A percentile compares a stretch with the other conserved stretches of the same genome.
These are phyloP conservation scores for Nomada fabriciana DNA, from an alignment of 2,888 invertebrate genomes.

Conservation along the genomic window DNA sequence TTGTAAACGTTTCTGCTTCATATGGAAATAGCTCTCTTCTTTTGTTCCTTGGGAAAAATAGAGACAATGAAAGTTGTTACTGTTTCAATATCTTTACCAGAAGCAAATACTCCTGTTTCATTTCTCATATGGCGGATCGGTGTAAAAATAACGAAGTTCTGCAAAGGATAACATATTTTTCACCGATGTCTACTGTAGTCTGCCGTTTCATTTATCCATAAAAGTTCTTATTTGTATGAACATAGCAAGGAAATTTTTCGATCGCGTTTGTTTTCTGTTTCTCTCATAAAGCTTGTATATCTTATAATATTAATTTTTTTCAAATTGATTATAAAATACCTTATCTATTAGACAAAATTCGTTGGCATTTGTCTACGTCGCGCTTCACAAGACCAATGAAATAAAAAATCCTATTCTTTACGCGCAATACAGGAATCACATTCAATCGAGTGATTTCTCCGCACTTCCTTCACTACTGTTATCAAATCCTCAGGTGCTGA, in stretches of 20 bases:
- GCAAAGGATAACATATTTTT: constrained; percentile 34
- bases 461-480: not conserved
- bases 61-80: constrained; percentile 8
- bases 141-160: constrained; percentile 31
- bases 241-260: not conserved
- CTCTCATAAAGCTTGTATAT: not conserved
- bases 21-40: not conserved
- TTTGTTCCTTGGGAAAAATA: not conserved
- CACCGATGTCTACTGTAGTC: constrained; percentile 5
- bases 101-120: constrained; percentile 17
- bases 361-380: not conserved
- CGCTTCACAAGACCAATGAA: too few species aligned
- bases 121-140: constrained; percentile 6
- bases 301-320: not conserved
- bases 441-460: too few species aligned
- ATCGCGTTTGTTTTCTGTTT: not conserved
- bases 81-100: not conserved
- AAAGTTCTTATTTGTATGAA: not conserved
- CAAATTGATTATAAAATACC: not conserved
- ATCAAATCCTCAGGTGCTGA: not conserved
- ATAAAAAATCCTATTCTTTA: too few species aligned
- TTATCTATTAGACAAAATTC: not conserved
- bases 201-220: constrained; percentile 19
- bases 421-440: too few species aligned
- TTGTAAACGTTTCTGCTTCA: not conserved